A percentile compares a stretch with the other conserved stretches of the same genome.
phyloP scores from a whole-genome alignment of 2,113 vertebrate species.

The Callionymus lyra region DNA sequence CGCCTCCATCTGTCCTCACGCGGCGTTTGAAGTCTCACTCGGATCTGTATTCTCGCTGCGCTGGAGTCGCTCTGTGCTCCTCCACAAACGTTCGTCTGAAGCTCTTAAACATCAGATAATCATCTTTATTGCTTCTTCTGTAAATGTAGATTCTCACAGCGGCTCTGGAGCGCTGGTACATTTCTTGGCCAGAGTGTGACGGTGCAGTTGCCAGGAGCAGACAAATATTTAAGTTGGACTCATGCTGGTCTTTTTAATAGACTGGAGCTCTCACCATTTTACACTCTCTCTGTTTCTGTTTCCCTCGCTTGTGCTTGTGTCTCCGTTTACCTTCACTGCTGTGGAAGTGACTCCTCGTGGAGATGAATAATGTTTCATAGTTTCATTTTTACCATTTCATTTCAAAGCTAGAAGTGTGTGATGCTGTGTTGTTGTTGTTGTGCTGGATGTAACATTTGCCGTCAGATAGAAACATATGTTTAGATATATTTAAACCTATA shows the following conservation, averaged over 20 bases:
- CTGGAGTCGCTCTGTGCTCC: slow-evolving; percentile 20
- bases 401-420: no score
- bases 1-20: slow-evolving; percentile 51
- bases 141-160: slow-evolving; percentile 11
- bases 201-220: slow-evolving; percentile 41
- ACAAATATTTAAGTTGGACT: slow-evolving; percentile 56
- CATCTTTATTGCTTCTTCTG: slow-evolving; percentile 21
- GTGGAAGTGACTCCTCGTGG: no score
- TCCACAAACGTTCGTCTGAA: slow-evolving; percentile 13
- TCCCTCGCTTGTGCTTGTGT: no score
- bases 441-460: no score
- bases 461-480: no score
- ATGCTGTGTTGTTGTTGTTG: no score
- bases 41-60: slow-evolving; percentile 29
- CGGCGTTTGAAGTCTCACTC: slow-evolving; percentile 46
- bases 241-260: slow-evolving; percentile 20
- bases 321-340: no score
- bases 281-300: no score
- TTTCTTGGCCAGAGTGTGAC: slow-evolving; percentile 28
- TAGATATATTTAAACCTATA: no score
- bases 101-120: slow-evolving; percentile 18
- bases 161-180: no score
- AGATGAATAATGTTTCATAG: no score
- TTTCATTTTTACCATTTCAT: no score
- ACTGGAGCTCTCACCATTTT: slow-evolving; percentile 1